A percentile compares a stretch with the other conserved stretches of the same genome.
phyloP scores from a whole-genome alignment of 2,113 vertebrate genomes.

The Haliaeetus leucogaster region DNA sequence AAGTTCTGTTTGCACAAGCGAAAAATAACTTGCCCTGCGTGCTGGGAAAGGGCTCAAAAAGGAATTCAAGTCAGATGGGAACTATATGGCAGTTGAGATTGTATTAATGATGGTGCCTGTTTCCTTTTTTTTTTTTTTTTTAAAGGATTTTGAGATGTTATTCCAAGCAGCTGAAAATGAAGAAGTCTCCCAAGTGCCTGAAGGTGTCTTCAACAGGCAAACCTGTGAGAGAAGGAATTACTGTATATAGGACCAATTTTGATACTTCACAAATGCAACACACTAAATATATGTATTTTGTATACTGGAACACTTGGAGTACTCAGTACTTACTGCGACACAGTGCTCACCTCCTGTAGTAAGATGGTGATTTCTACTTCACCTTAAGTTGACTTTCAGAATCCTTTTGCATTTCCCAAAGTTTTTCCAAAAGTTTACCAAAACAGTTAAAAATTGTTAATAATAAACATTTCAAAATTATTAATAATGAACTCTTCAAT shows the following conservation, averaged over 20 bases:
- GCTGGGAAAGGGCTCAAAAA: rapidly evolving
- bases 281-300: not conserved
- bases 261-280: too few species aligned
- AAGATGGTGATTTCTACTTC: not conserved
- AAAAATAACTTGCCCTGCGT: rapidly evolving
- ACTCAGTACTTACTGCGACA: not conserved
- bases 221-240: not conserved
- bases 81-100: rapidly evolving
- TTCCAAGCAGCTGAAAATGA: not conserved
- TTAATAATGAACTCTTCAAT: not conserved
- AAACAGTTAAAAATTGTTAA: not conserved
- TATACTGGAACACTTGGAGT: too few species aligned
- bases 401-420: not conserved
- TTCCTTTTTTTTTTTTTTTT: not conserved
- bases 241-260: too few species aligned
- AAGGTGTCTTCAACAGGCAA: not conserved
- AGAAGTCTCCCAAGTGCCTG: not conserved
- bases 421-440: not conserved
- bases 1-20: rapidly evolving
- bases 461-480: not conserved
- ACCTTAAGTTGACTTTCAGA: not conserved
- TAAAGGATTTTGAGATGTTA: conserved; percentile 2
- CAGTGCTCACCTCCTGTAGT: not conserved
- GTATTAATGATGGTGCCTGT: rapidly evolving
- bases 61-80: rapidly evolving